Evolutionary conservation across 1,140 invertebrate genomes (phyloP).

Genomic region (Anastatus disparis): DNA sequence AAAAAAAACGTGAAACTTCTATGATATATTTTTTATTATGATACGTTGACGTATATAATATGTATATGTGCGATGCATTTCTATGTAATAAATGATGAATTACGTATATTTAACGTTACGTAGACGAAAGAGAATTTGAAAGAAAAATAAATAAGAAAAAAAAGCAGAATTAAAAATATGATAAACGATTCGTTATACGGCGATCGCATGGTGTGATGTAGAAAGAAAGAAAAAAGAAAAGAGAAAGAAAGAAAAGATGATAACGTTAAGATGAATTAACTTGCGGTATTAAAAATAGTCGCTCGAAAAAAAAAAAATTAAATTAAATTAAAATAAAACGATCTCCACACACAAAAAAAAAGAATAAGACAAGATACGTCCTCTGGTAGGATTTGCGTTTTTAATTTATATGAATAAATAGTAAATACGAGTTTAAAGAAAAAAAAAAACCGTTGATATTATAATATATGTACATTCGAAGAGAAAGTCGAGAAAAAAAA

Average conservation of each 20-base stretch:
- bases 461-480: conserved; percentile 13
- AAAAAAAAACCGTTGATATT: conserved; percentile 27
- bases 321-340: too few relatives aligned
- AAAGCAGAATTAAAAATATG: background rate
- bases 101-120: background rate
- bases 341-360: conserved; percentile 43
- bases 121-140: background rate
- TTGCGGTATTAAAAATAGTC: background rate
- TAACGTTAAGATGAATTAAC: background rate
- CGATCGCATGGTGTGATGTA: conserved; percentile 32
- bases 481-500: background rate
- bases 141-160: background rate
- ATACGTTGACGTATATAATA: conserved; percentile 22
- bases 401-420: conserved; percentile 36
- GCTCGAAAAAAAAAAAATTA: conserved; percentile 37
- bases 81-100: conserved; percentile 4
- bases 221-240: background rate
- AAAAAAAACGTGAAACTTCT: conserved; percentile 15
- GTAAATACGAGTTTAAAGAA: conserved; percentile 2
- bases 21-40: conserved; percentile 37
- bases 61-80: conserved; percentile 24
- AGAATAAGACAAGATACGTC: too few relatives aligned
- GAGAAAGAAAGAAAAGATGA: background rate
- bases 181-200: conserved; percentile 40
- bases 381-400: conserved; percentile 58